Evolutionary conservation across 2,797 vertebrate species (phyloP), one percentile per base, ranked within the genome.

Genomic region (Naso thynnoides): DNA sequence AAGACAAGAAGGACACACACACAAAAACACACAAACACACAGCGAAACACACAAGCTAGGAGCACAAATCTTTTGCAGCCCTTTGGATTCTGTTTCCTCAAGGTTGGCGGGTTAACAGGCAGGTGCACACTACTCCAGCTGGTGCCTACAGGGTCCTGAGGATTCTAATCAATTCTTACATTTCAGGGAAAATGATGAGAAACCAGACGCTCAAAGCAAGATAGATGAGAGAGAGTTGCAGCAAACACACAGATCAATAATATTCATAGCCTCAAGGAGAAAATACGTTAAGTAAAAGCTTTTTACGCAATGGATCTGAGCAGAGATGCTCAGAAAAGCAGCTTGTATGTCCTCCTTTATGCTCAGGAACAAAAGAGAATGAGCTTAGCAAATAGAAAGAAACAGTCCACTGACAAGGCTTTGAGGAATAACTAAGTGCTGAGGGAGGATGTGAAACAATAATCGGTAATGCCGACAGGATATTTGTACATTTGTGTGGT

Each of bases 171-270:
- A 94, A 93, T 94, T 91, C 76, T 72, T 85, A 86, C 91, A 88
- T 94, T 93, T 92, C 86, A 92, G 82, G 86, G 77, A 89, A 91
- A 90, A 91, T 91, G 86, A 93, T 93, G 92, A 91, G 88, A 90
- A 88, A 90, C 84, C 53, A 48, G 73, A 63, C 27, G 49, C 86
- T 93, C 86, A 88, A 86, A 93, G 89, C 84, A 93, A 93, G 90
- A 94, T 78, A 78, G 91, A 94, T 91, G 93, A 89, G 82, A 86
- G 84, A 69, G 80, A 81, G 77, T 71, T 69, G 73, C 81, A 59
- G 86, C 89, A 89, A 93, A 93, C 89, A 91, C 82, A 89, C 81
- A 63, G 91, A 94, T 95, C 94, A 86, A 95, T 95, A 94, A 91
- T 89, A 93, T 93, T 90, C 90, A 92, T 79, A 87, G 86, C 90